Percentiles rank a stretch among this genome's conserved stretches.
Conservation (phyloP, 2,113 vertebrate genomes). For the Hippocampus zosterae region DNA sequence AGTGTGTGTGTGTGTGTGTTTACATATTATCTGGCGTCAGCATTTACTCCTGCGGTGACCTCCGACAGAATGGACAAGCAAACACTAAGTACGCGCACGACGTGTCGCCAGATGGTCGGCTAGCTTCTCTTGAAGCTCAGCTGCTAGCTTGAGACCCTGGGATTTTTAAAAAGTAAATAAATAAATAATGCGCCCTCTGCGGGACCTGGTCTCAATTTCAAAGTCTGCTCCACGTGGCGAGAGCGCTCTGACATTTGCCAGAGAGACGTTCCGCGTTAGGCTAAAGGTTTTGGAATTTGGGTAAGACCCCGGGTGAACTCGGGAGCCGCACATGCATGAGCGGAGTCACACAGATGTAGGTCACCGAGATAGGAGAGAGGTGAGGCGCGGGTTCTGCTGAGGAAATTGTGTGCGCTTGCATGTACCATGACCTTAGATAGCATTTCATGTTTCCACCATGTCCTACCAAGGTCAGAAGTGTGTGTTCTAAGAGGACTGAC, state of each 20-base stretch:
- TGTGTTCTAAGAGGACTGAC: constrained; percentile 1
- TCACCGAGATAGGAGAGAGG: constrained; percentile 29
- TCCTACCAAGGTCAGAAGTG: constrained; percentile 34
- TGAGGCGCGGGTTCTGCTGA: constrained; percentile 17
- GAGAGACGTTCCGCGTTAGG: background rate
- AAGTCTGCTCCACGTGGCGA: background rate
- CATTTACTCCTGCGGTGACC: constrained; percentile 54
- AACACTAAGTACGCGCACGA: constrained; percentile 16
- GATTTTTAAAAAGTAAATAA: background rate
- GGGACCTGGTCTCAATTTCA: background rate
- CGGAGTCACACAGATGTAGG: constrained; percentile 21
- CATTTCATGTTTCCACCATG: constrained; percentile 45
- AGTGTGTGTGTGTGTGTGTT: constrained; percentile 46
- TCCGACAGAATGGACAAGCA: constrained; percentile 41
- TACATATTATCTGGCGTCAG: constrained; percentile 64
- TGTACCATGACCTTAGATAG: constrained; percentile 39
- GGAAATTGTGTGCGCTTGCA: constrained; percentile 30
- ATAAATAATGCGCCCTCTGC: background rate
- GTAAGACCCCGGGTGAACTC: background rate
- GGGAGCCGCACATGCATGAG: background rate
- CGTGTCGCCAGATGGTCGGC: constrained; percentile 38
- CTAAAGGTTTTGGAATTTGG: constrained; percentile 8
- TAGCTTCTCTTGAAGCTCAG: constrained; percentile 23
- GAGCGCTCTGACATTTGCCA: background rate
- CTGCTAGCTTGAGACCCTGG: background rate